Evolutionary conservation across 2,888 invertebrate genomes (phyloP), one percentile per base, ranked within the genome.

Genomic region (Augochlorella aurata): DNA sequence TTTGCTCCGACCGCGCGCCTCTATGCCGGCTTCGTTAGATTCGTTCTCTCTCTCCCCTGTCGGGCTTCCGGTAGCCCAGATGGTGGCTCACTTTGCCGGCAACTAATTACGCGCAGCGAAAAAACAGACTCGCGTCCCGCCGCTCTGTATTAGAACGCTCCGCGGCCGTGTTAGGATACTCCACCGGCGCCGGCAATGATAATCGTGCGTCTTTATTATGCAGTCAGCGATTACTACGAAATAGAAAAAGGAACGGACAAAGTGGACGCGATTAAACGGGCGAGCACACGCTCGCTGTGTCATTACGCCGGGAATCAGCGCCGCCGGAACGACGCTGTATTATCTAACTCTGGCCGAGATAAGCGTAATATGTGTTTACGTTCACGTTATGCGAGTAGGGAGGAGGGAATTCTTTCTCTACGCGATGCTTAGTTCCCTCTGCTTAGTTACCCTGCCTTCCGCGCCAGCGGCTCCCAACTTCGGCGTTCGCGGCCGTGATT

Each of bases 51-150:
- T 3, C 38, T n/a, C 44, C 18, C 14, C 38, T 1, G 14, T 47
- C n/a, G 2, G 2, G 16, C 29, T 45, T 18, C 47, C 16, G 21
- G 49, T 63, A 52, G 61, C 44, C 63, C 29, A 18, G 44, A 29
- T 52, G 18, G 61, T 63, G 54, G 68, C 49, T 38, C 61, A n/a
- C 24, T 73, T 73, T 12, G n/a, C n/a, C 54, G 44, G 2, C 24
- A 38, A 65, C 68, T 68, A 81, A 74, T 81, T 69, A 81, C 54
- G 68, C 16, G 4, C 52, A 21, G 44, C 81, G 7, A n/a, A 52
- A 29, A 52, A 65, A 65, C 24, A 16, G 12, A 24, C n/a, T 0
- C 21, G 21, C 52, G 52, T 10, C 3, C n/a, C 54, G 14, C 5
- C 9, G 18, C 16, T 14, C 24, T 58, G 16, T 24, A 58, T 63